Percentiles rank a stretch among this genome's conserved stretches.
Conservation (phyloP, 1,140 invertebrate genomes). For the Thaumetopoea pityocampa region DNA sequence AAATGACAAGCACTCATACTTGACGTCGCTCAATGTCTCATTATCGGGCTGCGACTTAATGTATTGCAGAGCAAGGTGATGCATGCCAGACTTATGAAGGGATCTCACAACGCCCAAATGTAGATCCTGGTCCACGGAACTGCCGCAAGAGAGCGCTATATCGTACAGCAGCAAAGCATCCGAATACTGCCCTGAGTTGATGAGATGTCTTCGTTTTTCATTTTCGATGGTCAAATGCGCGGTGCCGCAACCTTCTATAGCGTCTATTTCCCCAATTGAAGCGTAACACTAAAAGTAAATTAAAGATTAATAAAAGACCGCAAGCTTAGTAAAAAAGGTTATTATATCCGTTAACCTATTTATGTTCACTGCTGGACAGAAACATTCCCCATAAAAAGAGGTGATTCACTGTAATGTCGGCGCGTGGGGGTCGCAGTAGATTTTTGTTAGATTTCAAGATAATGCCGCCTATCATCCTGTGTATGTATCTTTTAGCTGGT, state of each 20-base stretch:
- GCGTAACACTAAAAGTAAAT: conserved; percentile 50
- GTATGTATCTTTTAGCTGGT: no score
- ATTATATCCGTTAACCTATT: no score
- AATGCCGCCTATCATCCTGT: no score
- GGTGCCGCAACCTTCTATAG: conserved; percentile 65
- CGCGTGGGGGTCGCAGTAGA: no score
- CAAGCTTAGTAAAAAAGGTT: no score
- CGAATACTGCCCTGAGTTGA: conserved; percentile 45
- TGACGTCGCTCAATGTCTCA: conserved; percentile 53
- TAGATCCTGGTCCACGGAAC: conserved; percentile 10
- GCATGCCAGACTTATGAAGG: conserved; percentile 59
- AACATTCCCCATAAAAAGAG: no score
- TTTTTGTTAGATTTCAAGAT: no score
- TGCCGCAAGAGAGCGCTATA: conserved; percentile 41
- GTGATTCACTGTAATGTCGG: no score
- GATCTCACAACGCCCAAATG: conserved; percentile 42
- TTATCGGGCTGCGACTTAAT: conserved; percentile 50
- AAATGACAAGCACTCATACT: conserved; percentile 76
- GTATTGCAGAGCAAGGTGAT: conserved; percentile 63
- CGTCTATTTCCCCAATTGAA: conserved; percentile 63
- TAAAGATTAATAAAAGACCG: background rate
- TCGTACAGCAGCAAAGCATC: conserved; percentile 61
- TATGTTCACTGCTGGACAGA: no score
- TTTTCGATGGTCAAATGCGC: conserved; percentile 54
- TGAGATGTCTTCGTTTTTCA: conserved; percentile 54